Evolutionary conservation across 2,113 vertebrate genomes (phyloP), one percentile per base, ranked within the genome.

Genomic region (Syrrhaptes paradoxus): DNA sequence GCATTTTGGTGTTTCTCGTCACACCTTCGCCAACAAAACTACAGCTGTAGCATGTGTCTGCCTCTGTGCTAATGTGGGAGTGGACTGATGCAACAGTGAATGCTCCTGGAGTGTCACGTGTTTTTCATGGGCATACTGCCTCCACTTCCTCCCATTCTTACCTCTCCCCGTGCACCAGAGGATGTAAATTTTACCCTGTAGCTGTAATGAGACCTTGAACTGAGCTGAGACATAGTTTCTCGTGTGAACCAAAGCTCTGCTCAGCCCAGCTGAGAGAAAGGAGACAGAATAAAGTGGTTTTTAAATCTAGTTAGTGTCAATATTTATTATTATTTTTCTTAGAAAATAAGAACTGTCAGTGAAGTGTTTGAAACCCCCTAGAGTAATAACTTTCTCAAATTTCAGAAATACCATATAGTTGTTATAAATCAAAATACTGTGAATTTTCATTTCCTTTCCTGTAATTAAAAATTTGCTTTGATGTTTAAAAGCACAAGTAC

Each of bases 381-480:
- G 45, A 54, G 88, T 83, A 94, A 94, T 94, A 96, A 90, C 52
- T 88, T 94, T 48, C 90, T 55, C 34, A 81, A 61, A 63, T 52
- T 77, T 91, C 67, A 88, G 73, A 95, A 90, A 83, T 86, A 77
- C 34, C 31, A 59, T 57, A 19, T 18, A 63, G 59, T 58, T 87
- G 72, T 55, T 94, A 88, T 90, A 96, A 96, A 95, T 90, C 82
- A 95, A 95, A 95, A 92, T 78, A 29, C 11, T 78, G 8, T 34
- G 31, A 84, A 21, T 59, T 94, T 96, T 90, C 29, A 81, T 84
- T 92, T 92, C 61, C 34, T 91, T 88, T 86, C 57, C 43, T 78
- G 36, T 84, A 90, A 92, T 93, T 95, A 96, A 83, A 94, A 95
- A 43, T 90, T 93, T 52, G 5, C 55, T 96, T 91, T 93, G 51